A percentile compares a stretch with the other conserved stretches of the same genome.
Conservation (phyloP, 1,140 invertebrate genomes). For the Leptopilina boulardi region DNA sequence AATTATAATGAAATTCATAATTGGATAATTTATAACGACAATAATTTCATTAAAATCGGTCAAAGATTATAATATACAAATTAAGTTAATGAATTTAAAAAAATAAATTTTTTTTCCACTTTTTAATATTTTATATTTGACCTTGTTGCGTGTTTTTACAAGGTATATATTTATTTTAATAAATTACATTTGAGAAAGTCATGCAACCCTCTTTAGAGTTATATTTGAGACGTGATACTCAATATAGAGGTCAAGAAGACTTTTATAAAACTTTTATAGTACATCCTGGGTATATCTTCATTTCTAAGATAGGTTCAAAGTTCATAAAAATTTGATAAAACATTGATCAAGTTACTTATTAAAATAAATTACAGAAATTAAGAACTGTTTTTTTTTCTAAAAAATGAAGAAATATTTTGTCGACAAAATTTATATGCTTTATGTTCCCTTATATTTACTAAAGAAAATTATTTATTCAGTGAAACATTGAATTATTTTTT, state of each 20-base stretch:
- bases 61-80: no score
- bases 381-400: not conserved
- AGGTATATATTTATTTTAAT: not conserved
- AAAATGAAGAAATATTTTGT: not conserved
- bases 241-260: conserved; percentile 7
- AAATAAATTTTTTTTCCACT: not conserved
- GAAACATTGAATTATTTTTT: no score
- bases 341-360: not conserved
- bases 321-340: not conserved
- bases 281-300: not conserved
- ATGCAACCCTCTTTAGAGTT: not conserved
- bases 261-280: conserved; percentile 28
- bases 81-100: not conserved
- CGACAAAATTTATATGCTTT: no score
- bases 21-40: no score
- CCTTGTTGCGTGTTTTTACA: not conserved
- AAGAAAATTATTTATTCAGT: no score
- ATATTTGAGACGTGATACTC: not conserved
- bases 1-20: no score
- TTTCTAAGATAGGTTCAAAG: conserved; percentile 4
- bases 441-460: no score
- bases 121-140: not conserved
- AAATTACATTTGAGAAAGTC: not conserved
- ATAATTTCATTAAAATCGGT: no score
- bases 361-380: not conserved